Conservation (phyloP, 2,113 vertebrate species). For the Actenoides hombroni region DNA sequence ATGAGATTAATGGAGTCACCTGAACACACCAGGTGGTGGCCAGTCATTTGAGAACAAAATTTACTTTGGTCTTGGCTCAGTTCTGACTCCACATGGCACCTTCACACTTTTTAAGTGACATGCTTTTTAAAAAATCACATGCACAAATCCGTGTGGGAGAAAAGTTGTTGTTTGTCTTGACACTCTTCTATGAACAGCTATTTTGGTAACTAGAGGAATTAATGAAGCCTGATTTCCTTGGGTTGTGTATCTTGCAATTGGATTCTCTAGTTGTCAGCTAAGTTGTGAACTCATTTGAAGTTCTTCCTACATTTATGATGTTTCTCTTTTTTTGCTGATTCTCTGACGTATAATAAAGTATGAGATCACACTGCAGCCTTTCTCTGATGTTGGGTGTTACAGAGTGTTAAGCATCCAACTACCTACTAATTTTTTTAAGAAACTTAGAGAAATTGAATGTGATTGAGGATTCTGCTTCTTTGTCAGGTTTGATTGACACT, state of each 20-base stretch:
- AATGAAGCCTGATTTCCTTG: slow-evolving; percentile 17
- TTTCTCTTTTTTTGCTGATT: background rate
- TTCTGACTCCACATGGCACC: background rate
- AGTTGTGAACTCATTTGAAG: background rate
- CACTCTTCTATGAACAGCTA: background rate
- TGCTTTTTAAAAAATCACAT: background rate
- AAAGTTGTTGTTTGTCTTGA: background rate
- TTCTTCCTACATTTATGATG: background rate
- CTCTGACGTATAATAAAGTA: background rate
- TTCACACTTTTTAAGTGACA: background rate
- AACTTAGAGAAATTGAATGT: background rate
- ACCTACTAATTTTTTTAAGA: background rate
- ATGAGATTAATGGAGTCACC: background rate
- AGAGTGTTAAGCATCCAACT: background rate
- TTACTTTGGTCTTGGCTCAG: background rate
- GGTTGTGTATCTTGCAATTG: background rate
- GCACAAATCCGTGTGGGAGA: slow-evolving; percentile 12
- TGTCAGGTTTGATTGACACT: background rate
- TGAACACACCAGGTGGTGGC: background rate
- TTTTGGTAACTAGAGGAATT: slow-evolving; percentile 37
- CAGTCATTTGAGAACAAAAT: background rate
- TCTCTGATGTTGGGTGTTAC: background rate
- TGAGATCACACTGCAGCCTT: background rate
- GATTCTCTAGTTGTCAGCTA: background rate
- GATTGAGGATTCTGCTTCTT: background rate